These are phyloP conservation scores for Chalcis sispes DNA, from an alignment of 2,888 invertebrate genomes.

Conservation along the genomic window DNA sequence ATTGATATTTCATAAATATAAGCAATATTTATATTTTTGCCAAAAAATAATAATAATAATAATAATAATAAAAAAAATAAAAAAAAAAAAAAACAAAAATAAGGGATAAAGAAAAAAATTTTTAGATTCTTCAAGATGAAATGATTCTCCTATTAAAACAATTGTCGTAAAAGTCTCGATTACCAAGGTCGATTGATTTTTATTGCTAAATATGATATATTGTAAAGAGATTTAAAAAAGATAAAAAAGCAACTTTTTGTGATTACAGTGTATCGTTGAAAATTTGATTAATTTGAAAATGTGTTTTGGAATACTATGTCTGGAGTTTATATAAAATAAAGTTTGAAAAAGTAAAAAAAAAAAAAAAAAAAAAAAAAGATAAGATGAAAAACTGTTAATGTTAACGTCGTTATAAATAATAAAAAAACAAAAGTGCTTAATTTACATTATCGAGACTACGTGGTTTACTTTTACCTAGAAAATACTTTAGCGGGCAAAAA, in stretches of 20 bases:
- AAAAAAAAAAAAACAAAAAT: too few relatives aligned
- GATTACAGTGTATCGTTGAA: conserved; percentile 53
- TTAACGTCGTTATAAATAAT: conserved; percentile 47
- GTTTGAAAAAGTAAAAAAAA: conserved; percentile 22
- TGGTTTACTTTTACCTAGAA: conserved; percentile 52
- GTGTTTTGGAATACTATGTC: conserved; percentile 40
- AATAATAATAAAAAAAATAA: too few relatives aligned
- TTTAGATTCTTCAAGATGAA: conserved; percentile 16
- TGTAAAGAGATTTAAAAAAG: conserved; percentile 46
- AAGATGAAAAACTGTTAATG: conserved; percentile 52
- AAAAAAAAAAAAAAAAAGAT: conserved; percentile 22
- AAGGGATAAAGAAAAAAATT: conserved; percentile 8
- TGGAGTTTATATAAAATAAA: conserved; percentile 53
- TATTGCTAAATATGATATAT: conserved; percentile 49
- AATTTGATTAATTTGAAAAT: conserved; percentile 49
- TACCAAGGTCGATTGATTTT: conserved; percentile 59
- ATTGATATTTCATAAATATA: conserved; percentile 46
- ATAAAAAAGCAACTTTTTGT: conserved; percentile 41
- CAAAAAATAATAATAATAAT: too few relatives aligned
- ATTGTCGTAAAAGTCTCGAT: conserved; percentile 59
- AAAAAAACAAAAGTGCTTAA: conserved; percentile 53
- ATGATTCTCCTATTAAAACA: conserved; percentile 35
- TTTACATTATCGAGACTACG: conserved; percentile 47
- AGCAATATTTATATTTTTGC: conserved; percentile 57
- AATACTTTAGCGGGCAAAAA: conserved; percentile 45